A percentile compares a stretch with the other conserved stretches of the same genome.
phyloP scores from a whole-genome alignment of 2,888 invertebrate species.

The Pseudococcus jackbeardsleyi region DNA sequence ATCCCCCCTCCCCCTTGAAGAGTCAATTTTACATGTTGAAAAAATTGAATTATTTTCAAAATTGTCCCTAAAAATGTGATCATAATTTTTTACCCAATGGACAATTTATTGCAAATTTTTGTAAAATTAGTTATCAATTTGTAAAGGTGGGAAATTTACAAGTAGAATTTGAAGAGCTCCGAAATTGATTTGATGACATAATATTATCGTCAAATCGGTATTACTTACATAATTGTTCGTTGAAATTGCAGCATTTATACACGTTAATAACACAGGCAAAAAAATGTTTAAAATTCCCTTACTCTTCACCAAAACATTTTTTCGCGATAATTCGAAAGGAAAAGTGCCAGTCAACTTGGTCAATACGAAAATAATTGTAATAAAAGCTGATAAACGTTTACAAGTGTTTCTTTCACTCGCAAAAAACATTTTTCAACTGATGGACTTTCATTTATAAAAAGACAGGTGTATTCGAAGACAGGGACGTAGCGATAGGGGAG shows the following conservation, averaged over 20 bases:
- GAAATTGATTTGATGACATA: neutral
- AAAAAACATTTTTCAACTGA: neutral
- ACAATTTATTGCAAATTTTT: too few species aligned
- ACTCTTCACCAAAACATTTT: neutral
- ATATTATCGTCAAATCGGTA: neutral
- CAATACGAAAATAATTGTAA: conserved; percentile 3
- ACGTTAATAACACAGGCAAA: conserved; percentile 5
- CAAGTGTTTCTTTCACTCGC: too few species aligned
- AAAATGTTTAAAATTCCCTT: neutral
- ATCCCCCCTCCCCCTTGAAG: too few species aligned
- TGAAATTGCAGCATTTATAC: neutral
- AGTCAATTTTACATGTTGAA: too few species aligned
- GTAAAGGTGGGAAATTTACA: too few species aligned
- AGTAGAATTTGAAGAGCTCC: neutral
- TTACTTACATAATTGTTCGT: conserved; percentile 7
- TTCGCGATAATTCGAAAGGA: conserved; percentile 10
- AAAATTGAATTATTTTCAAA: too few species aligned
- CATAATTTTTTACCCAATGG: too few species aligned
- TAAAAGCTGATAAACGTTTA: neutral
- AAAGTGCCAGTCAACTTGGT: conserved; percentile 2
- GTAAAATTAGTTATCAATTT: too few species aligned
- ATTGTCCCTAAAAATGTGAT: too few species aligned
- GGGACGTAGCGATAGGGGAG: too few species aligned
- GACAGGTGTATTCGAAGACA: too few species aligned
- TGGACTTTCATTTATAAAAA: neutral